Evolutionary conservation across 2,797 vertebrate genomes (phyloP), one percentile per base, ranked within the genome.

Genomic region (Eleutherodactylus coqui): DNA sequence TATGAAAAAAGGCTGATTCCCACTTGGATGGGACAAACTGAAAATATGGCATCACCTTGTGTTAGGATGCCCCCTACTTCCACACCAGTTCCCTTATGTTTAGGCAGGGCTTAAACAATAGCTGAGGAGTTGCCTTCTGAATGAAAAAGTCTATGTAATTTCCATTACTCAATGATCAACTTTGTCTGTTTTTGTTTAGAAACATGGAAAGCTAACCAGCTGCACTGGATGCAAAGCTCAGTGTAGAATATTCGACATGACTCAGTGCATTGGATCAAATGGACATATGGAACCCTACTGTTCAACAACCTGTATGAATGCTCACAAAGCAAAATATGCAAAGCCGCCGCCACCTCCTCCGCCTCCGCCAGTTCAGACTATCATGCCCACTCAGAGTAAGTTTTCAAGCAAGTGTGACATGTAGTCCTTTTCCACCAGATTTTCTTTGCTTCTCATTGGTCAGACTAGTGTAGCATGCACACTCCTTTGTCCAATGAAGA

Each of bases 201-300:
- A 96, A 89, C 94, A 96, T 91, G 96, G 96, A 91, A 98, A 98
- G 95, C 94, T 98, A 90, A 96, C 96, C 24, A 95, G 93, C 91
- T 99, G 98, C 90, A 95, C 93, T 91, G 97, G 96, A 84, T 99
- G 98, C 91, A 98, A 96, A 93, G 94, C 96, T 72, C 95, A 98
- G 91, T 98, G 97, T 92, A 96, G 96, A 91, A 97, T 97, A 64
- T 97, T 97, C 88, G 97, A 98, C 90, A 97, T 98, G 91, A 97
- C 97, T 84, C 97, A 98, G 91, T 97, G 96, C 92, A 94, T 99
- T 83, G 97, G 96, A 89, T 90, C 95, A 81, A 95, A 94, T 86
- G 96, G 97, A 90, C 91, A 94, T 90, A 95, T 97, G 96, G 96
- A 97, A 91, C 96, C 97, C 89, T 99, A 97, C 93, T 99, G 98